These are phyloP conservation scores for Archips xylosteana DNA, from an alignment of 2,888 invertebrate species.

Conservation along the genomic window DNA sequence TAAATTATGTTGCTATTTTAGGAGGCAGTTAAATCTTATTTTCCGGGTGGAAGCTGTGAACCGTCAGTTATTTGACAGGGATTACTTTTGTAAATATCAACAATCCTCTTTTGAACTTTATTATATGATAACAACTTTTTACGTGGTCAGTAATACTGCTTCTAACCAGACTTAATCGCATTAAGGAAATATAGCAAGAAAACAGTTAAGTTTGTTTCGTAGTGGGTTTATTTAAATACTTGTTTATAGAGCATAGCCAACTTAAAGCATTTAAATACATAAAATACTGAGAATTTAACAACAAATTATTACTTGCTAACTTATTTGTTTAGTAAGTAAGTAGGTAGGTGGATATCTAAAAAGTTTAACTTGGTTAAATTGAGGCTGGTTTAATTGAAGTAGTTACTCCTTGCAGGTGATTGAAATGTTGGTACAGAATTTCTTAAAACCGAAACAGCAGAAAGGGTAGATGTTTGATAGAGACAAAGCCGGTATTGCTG, in stretches of 20 bases:
- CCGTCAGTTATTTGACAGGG: background rate
- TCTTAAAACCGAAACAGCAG: background rate
- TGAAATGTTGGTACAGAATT: background rate
- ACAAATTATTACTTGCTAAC: background rate
- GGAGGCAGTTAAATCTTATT: conserved; percentile 24
- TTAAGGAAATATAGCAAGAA: background rate
- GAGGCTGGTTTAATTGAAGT: background rate
- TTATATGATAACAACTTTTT: background rate
- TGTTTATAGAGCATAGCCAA: background rate
- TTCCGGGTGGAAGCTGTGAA: conserved; percentile 27
- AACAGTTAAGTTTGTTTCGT: background rate
- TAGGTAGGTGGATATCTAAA: too few relatives aligned
- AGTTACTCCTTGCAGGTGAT: background rate
- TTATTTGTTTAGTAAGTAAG: background rate
- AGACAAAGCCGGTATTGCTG: conserved; percentile 7
- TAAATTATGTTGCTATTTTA: conserved; percentile 26
- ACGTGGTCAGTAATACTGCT: background rate
- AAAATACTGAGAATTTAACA: too few relatives aligned
- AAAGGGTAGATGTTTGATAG: background rate
- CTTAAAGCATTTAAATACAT: background rate
- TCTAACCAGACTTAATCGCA: background rate
- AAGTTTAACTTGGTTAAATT: too few relatives aligned
- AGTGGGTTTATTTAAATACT: background rate
- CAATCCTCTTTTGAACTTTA: background rate
- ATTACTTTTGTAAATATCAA: conserved; percentile 6